Percentiles rank a stretch among this genome's conserved stretches.
These are phyloP conservation scores for Centropyge bicolor DNA, from an alignment of 2,797 vertebrate species.

Conservation along the genomic window DNA sequence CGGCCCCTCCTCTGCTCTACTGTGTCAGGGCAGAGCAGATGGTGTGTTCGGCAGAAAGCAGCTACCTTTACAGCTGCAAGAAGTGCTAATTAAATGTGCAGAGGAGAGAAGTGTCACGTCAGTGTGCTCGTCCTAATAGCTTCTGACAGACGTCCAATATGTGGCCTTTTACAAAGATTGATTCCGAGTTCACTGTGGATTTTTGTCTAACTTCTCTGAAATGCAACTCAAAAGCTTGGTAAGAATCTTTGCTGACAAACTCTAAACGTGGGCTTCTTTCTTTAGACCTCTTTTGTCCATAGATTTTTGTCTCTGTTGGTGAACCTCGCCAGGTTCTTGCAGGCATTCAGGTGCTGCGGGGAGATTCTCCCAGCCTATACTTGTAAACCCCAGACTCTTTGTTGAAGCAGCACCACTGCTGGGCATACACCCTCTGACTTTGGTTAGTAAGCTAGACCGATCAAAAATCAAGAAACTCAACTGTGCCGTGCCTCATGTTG, in stretches of 20 bases:
- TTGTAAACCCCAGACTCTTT: constrained; percentile 51
- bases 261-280: background rate
- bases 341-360: constrained; percentile 17
- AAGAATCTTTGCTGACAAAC: background rate
- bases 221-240: constrained; percentile 8
- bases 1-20: constrained; percentile 19
- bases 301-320: constrained; percentile 3
- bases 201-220: constrained; percentile 19
- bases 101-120: constrained; percentile 44
- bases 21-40: constrained; percentile 53
- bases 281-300: background rate
- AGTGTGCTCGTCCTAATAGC: constrained; percentile 34
- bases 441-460: constrained; percentile 32
- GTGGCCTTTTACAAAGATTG: constrained; percentile 42
- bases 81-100: constrained; percentile 63
- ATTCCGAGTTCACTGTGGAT: constrained; percentile 39
- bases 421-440: constrained; percentile 41
- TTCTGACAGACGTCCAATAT: constrained; percentile 52
- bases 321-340: constrained; percentile 10
- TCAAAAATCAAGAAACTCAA: constrained; percentile 19
- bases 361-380: constrained; percentile 26
- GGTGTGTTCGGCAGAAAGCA: constrained; percentile 31
- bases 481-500: constrained; percentile 14
- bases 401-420: constrained; percentile 36
- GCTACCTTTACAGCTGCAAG: constrained; percentile 58